These are phyloP conservation scores for Apostichopus japonicus DNA, from an alignment of 35 echinoderm and acorn worm species.

Conservation along the genomic window DNA sequence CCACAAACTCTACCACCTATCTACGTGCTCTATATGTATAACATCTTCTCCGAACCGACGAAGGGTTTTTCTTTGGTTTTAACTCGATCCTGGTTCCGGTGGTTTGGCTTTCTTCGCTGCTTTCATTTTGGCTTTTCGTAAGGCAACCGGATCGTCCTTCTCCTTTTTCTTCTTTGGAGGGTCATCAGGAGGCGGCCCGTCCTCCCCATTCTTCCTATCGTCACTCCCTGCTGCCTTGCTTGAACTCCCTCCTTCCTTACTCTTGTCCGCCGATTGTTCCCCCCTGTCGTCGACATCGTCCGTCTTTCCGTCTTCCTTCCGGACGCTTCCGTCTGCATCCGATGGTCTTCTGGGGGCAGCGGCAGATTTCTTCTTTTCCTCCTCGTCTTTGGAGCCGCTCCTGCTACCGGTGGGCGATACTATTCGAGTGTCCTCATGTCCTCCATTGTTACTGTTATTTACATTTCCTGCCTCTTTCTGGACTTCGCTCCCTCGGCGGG, in stretches of 20 bases:
- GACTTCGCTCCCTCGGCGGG: neutral
- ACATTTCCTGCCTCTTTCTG: constrained; percentile 12
- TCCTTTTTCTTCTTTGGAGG: no score
- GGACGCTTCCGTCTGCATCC: neutral
- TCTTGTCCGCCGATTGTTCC: no score
- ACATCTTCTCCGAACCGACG: no score
- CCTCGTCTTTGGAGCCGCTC: no score
- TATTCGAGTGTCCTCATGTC: neutral
- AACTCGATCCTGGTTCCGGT: no score
- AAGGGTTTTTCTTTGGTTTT: no score
- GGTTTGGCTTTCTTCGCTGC: neutral
- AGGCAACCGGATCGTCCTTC: neutral
- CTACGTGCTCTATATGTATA: no score
- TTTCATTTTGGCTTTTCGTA: constrained; percentile 8
- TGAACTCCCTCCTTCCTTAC: neutral
- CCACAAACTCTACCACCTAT: no score
- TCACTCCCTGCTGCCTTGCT: neutral
- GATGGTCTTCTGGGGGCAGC: neutral
- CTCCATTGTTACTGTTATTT: constrained; percentile 29
- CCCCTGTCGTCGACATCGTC: no score
- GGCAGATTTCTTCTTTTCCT: neutral
- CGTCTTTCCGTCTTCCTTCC: neutral
- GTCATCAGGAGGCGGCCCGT: neutral
- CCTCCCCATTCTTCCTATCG: neutral
- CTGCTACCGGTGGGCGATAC: no score